Evolutionary conservation across 2,888 invertebrate genomes (phyloP).

Genomic region (Cataglyphis livida): DNA sequence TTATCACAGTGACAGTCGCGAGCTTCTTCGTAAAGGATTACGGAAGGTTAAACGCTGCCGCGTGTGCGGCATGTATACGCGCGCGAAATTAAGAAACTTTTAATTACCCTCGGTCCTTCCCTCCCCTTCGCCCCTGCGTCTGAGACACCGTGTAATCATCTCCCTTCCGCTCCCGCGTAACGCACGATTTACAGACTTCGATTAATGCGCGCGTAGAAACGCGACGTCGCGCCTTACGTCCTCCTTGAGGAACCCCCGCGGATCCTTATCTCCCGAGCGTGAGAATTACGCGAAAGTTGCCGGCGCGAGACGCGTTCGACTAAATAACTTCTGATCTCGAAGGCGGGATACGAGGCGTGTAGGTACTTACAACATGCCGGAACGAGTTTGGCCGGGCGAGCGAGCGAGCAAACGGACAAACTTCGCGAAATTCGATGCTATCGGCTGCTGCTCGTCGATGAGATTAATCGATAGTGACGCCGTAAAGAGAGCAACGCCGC

Average conservation of each 20-base stretch:
- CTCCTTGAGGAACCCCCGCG: background rate
- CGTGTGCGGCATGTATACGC: background rate
- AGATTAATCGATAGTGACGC: slow-evolving; percentile 73
- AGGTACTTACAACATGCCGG: slow-evolving; percentile 62
- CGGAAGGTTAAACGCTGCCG: slow-evolving; percentile 13
- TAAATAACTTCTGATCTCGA: slow-evolving; percentile 68
- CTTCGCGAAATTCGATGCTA: slow-evolving; percentile 71
- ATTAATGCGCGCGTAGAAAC: slow-evolving; percentile 26
- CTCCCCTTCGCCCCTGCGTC: background rate
- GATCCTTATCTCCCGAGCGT: slow-evolving; percentile 51
- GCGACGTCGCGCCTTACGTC: slow-evolving; percentile 24
- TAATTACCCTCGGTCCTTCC: slow-evolving; percentile 40
- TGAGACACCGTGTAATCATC: slow-evolving; percentile 12
- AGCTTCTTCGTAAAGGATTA: slow-evolving; percentile 9
- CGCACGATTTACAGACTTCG: slow-evolving; percentile 14
- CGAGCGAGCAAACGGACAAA: slow-evolving; percentile 56
- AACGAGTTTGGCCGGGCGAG: slow-evolving; percentile 63
- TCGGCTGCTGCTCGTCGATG: slow-evolving; percentile 69
- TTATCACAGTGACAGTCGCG: slow-evolving; percentile 13
- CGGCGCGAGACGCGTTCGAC: slow-evolving; percentile 55
- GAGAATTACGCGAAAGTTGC: slow-evolving; percentile 48
- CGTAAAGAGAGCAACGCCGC: slow-evolving; percentile 66
- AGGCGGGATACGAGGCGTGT: slow-evolving; percentile 25
- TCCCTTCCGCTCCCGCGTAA: slow-evolving; percentile 18
- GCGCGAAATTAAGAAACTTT: slow-evolving; percentile 47